These are phyloP conservation scores for Ia io DNA, from an alignment of 2,113 vertebrate species.

Conservation along the genomic window DNA sequence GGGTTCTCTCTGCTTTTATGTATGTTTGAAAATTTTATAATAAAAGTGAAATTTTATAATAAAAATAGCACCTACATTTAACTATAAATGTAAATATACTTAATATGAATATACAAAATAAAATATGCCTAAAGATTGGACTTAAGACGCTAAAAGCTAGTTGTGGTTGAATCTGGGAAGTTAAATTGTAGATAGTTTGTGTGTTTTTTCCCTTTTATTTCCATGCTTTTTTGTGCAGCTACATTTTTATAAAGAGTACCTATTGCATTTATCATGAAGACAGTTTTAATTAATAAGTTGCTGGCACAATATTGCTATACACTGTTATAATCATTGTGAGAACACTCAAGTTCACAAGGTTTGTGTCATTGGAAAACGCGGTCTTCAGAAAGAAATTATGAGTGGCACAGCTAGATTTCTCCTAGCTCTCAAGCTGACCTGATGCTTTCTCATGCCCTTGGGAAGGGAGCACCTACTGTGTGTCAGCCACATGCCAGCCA, in stretches of 20 bases:
- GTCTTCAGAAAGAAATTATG: background rate
- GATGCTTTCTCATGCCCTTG: background rate
- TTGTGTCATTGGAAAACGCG: background rate
- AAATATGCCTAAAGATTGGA: background rate
- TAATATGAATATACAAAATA: background rate
- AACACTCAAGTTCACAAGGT: background rate
- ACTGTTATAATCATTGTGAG: background rate
- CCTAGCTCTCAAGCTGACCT: background rate
- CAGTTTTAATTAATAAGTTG: background rate
- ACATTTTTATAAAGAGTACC: background rate
- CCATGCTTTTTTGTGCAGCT: background rate
- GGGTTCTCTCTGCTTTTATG: background rate
- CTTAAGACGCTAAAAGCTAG: background rate
- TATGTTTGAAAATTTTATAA: background rate
- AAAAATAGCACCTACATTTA: background rate
- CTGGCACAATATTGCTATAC: background rate
- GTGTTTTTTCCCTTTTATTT: background rate
- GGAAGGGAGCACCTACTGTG: background rate
- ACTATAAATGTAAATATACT: background rate
- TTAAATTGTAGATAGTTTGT: background rate
- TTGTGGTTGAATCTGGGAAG: background rate
- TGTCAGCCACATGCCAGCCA: background rate
- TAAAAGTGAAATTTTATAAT: background rate
- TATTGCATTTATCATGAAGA: background rate
- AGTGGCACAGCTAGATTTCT: background rate